Evolutionary conservation across 2,797 vertebrate genomes (phyloP), one percentile per base, ranked within the genome.

Genomic region (Phrynocephalus forsythii): DNA sequence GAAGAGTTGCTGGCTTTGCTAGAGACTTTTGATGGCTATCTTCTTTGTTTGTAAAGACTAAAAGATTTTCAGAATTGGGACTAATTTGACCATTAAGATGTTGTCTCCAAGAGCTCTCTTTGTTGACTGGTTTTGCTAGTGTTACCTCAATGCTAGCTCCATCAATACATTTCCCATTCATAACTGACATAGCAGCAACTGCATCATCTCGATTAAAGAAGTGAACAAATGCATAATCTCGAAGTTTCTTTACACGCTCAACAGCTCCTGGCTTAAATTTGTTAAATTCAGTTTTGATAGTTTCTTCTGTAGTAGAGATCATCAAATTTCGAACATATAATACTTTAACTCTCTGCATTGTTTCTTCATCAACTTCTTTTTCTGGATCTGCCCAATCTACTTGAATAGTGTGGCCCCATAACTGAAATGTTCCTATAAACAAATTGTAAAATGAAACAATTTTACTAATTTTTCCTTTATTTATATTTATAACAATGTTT

Each of bases 381-480:
- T 99, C 98, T 5, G 98, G 98, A 91, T 99, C 97, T 60, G 99
- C 99, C 99, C 99, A 99, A 95, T 99, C 97, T 89, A 99, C 98
- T 92, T 98, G 98, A 94, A 99, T 97, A 85, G 97, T 95, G 48
- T 98, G 97, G 66, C 98, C 98, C 98, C 98, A 99, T 82, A 99
- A 95, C 85, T 98, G 97, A 90, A 98, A 98, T 0, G 97, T 97
- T 91, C 98, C 98, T 99, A 94, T 33, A 0, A 91, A 89, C 91
- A 22, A 91, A 95, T 89, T 3, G 78, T 0, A 73, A 30, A 90
- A 86, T 79, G 3, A 22, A 90, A 90, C 84, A 67, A 16, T 50
- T 3, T 73, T 84, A 18, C 63, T 72, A 7, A 85, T n/a, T 52
- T 84, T 63, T 20, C 16, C 28, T 52, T 7, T 56, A 56, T 56